Conservation (phyloP, 2,888 invertebrate genomes). For the Embidobia sp. region DNA sequence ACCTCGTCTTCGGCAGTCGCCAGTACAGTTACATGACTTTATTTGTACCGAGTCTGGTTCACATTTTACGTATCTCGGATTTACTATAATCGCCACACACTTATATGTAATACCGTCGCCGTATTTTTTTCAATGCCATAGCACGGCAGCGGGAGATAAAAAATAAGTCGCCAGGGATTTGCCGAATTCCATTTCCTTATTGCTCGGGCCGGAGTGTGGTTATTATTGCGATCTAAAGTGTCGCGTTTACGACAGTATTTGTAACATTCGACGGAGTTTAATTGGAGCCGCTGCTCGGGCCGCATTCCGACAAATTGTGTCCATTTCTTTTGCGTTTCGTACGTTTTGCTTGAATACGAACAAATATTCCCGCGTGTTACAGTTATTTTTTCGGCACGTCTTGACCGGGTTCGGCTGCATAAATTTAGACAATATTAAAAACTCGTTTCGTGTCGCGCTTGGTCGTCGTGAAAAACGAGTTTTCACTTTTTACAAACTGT, state of each 20-base stretch:
- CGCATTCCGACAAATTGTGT: no score
- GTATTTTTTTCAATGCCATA: no score
- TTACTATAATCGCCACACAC: neutral
- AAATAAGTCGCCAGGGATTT: neutral
- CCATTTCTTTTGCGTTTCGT: neutral
- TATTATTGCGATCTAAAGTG: constrained; percentile 10
- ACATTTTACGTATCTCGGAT: constrained; percentile 5
- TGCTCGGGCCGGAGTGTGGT: neutral
- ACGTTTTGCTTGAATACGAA: neutral
- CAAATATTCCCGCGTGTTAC: constrained; percentile 13
- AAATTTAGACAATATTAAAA: constrained; percentile 33
- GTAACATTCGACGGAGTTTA: constrained; percentile 10
- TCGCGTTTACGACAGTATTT: constrained; percentile 11
- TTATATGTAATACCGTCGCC: neutral
- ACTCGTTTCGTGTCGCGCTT: constrained; percentile 33
- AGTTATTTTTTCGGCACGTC: constrained; percentile 14
- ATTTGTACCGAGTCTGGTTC: constrained; percentile 1
- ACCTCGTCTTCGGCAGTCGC: neutral
- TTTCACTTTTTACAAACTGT: constrained; percentile 57
- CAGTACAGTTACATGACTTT: constrained; percentile 11
- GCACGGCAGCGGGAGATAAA: no score
- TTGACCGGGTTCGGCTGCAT: constrained; percentile 28
- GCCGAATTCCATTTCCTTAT: constrained; percentile 16
- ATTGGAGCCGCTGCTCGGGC: neutral
- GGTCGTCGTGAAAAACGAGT: constrained; percentile 39